phyloP scores from a whole-genome alignment of 2,888 invertebrate genomes.

The Eilema griseolum region DNA sequence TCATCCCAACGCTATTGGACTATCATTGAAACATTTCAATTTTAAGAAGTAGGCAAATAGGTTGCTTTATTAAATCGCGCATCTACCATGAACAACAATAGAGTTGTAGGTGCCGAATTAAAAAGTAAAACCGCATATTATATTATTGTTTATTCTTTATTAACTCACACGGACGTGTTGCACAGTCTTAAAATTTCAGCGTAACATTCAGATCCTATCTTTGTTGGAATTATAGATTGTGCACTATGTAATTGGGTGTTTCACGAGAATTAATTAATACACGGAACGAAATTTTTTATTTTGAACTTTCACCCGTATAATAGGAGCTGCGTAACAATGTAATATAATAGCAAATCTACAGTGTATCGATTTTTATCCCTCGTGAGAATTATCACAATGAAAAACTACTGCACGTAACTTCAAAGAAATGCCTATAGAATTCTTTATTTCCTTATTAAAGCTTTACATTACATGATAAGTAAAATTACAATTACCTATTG shows the following conservation, averaged over 20 bases:
- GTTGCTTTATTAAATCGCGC: conserved; percentile 11
- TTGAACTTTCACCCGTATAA: conserved; percentile 82
- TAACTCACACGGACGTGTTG: conserved; percentile 25
- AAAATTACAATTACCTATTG: background rate
- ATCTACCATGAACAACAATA: conserved; percentile 10
- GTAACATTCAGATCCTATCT: conserved; percentile 39
- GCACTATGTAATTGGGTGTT: conserved; percentile 40
- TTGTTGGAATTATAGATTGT: conserved; percentile 35
- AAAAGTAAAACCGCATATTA: conserved; percentile 19
- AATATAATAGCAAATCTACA: conserved; percentile 32
- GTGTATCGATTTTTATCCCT: conserved; percentile 58
- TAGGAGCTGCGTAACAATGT: conserved; percentile 65
- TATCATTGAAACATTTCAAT: conserved; percentile 23
- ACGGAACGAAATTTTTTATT: conserved; percentile 53
- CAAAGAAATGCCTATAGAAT: conserved; percentile 49
- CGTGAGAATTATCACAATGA: conserved; percentile 65
- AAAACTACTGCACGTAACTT: conserved; percentile 61
- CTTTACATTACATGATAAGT: background rate
- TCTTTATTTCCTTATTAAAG: conserved; percentile 8
- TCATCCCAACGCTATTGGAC: conserved; percentile 13
- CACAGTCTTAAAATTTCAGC: conserved; percentile 28
- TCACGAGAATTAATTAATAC: conserved; percentile 42
- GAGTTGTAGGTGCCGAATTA: background rate
- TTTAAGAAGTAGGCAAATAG: conserved; percentile 18
- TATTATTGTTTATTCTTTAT: conserved; percentile 12